Base-by-base conservation (phyloP, 2,113 vertebrate genomes). In the Calonectris borealis region DNA sequence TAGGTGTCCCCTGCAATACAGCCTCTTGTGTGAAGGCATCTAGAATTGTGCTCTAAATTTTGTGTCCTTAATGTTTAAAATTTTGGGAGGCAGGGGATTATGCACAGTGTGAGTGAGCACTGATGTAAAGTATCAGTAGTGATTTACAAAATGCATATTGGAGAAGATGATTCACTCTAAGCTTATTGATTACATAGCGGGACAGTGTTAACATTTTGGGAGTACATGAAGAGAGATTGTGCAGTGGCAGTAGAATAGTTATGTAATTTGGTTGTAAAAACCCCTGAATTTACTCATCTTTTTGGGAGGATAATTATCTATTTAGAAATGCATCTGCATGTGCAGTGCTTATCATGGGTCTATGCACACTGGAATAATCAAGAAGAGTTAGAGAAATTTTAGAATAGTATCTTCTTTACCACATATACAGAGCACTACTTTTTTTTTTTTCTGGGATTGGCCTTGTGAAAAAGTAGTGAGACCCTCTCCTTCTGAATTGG, bases 401-500 rank as follows among this genome's bases (percentile, higher is more conserved):
- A 77, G 20, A 90, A 40, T 34, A 32, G 3, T 13, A 8, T 76
- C 25, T 61, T 64, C 26, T 83, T 69, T 64, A 61, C 4, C 42
- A 44, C 10, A 21, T 10, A n/a, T 52, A 11, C 29, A 91, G 12
- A 46, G 13, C 7, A 3, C 3, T 34, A 21, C 29, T 54, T 55
- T 32, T 26, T 25, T 55, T 32, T 26, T 25, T 38, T 58, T 18
- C 16, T 40, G 21, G 3, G 5, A 3, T 11, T 79, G 8, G 24
- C 17, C 27, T 65, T 61, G 10, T 66, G 26, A 34, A 66, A 69
- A 61, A 83, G 7, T 21, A 26, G 22, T 70, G 40, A 29, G 38
- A 22, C 1, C 0, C 8, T 60, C 17, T 54, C 2, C 13, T 42
- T 20, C 46, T 48, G 70, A 93, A 61, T 0, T 26, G 22, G 46